Base-by-base conservation (phyloP, 2,113 vertebrate genomes). In the Tychaedon coryphoeus region DNA sequence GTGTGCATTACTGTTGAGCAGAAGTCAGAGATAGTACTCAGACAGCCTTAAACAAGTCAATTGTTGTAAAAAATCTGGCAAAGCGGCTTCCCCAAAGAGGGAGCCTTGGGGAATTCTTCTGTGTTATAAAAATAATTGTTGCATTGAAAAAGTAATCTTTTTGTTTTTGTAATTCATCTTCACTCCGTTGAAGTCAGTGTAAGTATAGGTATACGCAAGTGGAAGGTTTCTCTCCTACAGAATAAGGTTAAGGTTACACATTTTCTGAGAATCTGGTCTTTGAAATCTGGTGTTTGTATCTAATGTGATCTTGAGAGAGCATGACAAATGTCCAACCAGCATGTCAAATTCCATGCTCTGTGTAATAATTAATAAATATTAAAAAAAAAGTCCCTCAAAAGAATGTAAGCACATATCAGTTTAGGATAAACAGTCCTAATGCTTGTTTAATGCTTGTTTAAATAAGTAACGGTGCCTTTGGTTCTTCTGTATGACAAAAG, bases 361-460 rank as follows among this genome's bases (percentile, higher is more conserved):
- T 76, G 6, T 4, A 89, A 42, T 24, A 31, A 38, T 69, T 82
- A 94, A 56, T 45, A 86, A 95, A 36, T 29, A 43, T 43, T 70
- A 78, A 86, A 19, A 43, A 91, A 91, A 80, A 81, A 1, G 26
- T 14, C 50, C 60, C 36, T 85, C 45, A 36, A 40, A 95, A 91
- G 73, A 94, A 94, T 91, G 74, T 94, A 93, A 93, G 74, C 77
- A 83, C 20, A 3, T 76, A 83, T 15, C 72, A 62, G 14, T 78
- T 91, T 73, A 70, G 64, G 10, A 57, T 94, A 93, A 93, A 93
- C 92, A 76, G 8, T 83, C 70, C n/a, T 94, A 86, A 86, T 90
- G 42, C 74, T 91, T 91, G 88, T 82, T 94, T 96, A 90, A 61
- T 85, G 57, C 50, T 95, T 87, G 71, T 95, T 95, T 93, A 90